Evolutionary conservation across 2,113 vertebrate genomes (phyloP), one percentile per base, ranked within the genome.

Genomic region (Pongo pygmaeus): DNA sequence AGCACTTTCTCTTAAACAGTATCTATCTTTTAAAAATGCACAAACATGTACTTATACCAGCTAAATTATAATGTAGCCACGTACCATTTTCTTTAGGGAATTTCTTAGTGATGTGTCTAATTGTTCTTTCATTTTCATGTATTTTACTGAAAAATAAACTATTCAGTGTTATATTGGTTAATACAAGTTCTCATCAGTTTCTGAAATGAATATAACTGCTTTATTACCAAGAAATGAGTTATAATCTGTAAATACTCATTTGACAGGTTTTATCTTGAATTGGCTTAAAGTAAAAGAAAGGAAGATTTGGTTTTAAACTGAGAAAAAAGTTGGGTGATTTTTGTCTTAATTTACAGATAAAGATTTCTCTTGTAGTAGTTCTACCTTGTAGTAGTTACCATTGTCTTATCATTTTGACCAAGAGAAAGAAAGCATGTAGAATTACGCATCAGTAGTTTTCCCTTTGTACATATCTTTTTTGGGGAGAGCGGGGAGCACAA

Each of bases 341-440:
- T 97, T 95, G 35, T 97, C 91, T 97, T 95, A 97, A 86, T 77
- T 96, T 94, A 35, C 89, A 95, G 85, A 94, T 89, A 95, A 95
- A 97, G 70, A 27, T 93, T 96, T 97, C 78, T 97, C 79, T 87
- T 91, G 32, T 93, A 96, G 84, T 77, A 96, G 2, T 93, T 83
- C 61, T 67, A 43, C 6, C 43, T 43, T 43, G 43, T 43, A 43
- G 43, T 43, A 43, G 43, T 64, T 72, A 94, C 97, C 23, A 67
- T 59, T 59, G 67, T 59, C 35, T 43, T 43, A 9, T 57, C 95
- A 92, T 93, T 92, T 97, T 96, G 0, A 0, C 74, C 17, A 74
- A 46, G 13, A 95, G 74, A 96, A 89, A 55, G 35, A 61, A 90
- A 77, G 46, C 77, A 61, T 1, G 0, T 67, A 77, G 25, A 90